Evolutionary conservation across 2,113 vertebrate species (phyloP).

Genomic region (Salminus brasiliensis): DNA sequence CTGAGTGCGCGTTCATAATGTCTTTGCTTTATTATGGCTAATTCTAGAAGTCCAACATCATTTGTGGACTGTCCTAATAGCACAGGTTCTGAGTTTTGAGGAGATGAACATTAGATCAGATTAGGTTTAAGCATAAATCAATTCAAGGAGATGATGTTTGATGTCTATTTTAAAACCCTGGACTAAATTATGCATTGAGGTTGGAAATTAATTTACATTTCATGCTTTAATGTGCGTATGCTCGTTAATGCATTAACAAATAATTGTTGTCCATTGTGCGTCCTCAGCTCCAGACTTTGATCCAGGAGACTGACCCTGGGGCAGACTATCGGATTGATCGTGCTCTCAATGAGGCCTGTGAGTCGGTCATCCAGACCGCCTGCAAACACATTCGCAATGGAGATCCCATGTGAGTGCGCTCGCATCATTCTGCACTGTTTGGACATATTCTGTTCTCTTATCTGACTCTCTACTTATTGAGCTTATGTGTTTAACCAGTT

Average conservation of each 20-base stretch:
- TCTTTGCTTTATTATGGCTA: neutral
- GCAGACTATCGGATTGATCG: conserved; percentile 95
- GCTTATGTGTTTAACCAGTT: neutral
- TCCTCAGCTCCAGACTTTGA: conserved; percentile 89
- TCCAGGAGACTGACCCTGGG: conserved; percentile 93
- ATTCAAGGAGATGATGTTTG: neutral
- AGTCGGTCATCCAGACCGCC: conserved; percentile 96
- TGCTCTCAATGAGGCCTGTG: conserved; percentile 94
- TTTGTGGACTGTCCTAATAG: neutral
- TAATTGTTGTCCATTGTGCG: conserved; percentile 10
- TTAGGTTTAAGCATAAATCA: too few relatives aligned
- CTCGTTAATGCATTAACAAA: neutral
- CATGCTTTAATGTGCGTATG: neutral
- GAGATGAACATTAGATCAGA: too few relatives aligned
- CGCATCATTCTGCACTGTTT: neutral
- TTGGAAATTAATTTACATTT: neutral
- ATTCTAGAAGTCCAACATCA: neutral
- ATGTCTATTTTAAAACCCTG: neutral
- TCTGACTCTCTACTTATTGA: too few relatives aligned
- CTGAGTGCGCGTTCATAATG: neutral
- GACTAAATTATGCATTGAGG: too few relatives aligned
- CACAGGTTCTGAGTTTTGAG: too few relatives aligned
- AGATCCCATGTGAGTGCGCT: conserved; percentile 91
- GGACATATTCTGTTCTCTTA: neutral
- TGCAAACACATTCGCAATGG: conserved; percentile 96